These are phyloP conservation scores for Sarcophaga peregrina DNA, from an alignment of 1,140 invertebrate species.

Conservation along the genomic window DNA sequence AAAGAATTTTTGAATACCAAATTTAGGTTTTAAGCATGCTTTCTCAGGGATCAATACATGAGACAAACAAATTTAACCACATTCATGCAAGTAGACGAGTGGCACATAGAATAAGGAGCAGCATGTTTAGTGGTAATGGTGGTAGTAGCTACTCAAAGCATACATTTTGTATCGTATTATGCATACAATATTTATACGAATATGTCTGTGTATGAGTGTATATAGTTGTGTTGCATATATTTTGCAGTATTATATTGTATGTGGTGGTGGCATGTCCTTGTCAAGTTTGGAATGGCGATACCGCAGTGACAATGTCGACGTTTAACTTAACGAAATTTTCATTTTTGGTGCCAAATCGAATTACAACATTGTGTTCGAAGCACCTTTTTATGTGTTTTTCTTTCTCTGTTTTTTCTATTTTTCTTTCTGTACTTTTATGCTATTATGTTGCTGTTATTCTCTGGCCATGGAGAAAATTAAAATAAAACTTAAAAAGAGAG, in stretches of 20 bases:
- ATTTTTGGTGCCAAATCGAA: background rate
- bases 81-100: too few species aligned
- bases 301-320: constrained; percentile 42
- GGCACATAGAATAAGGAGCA: too few species aligned
- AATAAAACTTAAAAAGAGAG: background rate
- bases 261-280: constrained; percentile 37
- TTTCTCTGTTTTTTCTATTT: background rate
- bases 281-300: constrained; percentile 38
- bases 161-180: too few species aligned
- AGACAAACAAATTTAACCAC: too few species aligned
- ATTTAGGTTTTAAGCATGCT: too few species aligned
- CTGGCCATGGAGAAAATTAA: constrained; percentile 1
- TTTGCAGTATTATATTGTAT: background rate
- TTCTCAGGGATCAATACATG: too few species aligned
- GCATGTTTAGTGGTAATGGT: background rate
- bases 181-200: background rate
- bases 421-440: background rate
- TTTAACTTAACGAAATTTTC: constrained; percentile 30
- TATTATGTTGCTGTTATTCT: background rate
- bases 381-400: constrained; percentile 1
- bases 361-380: background rate
- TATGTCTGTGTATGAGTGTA: background rate
- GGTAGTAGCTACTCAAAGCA: background rate
- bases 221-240: background rate
- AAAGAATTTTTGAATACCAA: too few species aligned